Base-by-base conservation (phyloP, 2,888 invertebrate genomes). In the Protodeltote pygarga region DNA sequence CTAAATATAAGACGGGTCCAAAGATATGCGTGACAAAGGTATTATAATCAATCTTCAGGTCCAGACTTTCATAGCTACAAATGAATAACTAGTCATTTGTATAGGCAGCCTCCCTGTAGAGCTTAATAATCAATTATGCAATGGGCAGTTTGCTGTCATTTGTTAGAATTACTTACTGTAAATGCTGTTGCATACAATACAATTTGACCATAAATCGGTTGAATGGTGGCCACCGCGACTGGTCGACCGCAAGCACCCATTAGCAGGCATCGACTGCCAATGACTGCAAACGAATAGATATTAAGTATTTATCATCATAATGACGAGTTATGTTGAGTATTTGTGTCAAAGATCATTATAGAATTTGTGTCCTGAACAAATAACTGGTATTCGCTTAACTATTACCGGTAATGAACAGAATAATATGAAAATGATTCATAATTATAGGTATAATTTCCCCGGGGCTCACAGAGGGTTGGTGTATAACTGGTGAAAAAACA, bases 301-400 rank as follows among this genome's bases (percentile, higher is more conserved):
- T 68, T 77, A 63, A 67, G 59, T 77, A 77, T 79, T 79, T 81
- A 81, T 74, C 55, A 72, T 69, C 73, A 61, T 81, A 83, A 83
- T 79, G 73, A 80, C 61, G 71, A 85, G 76, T 83, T 82, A 84
- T 83, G 74, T 61, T 17, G 42, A 64, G 69, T 76, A 76, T 79
- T 77, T 77, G 72, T 79, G 79, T 77, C 81, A 74, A 49, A 71
- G 49, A 58, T 45, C 32, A 45, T 48, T 57, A 20, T 65, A 61
- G 58, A 63, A 55, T 44, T 45, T 27, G 35, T 58, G 35, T 45
- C 45, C 33, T 45, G 44, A 65, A 59, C 41, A 34, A 44, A 39
- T 15, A 19, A 19, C n/a, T n/a, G 34, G 14, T 27, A 37, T 34
- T 29, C 17, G 31, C 11, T 23, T 37, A 28, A 39, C 50, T 31